These are phyloP conservation scores for Caenorhabditis angaria DNA, from an alignment of 2,888 invertebrate species.

Conservation along the genomic window DNA sequence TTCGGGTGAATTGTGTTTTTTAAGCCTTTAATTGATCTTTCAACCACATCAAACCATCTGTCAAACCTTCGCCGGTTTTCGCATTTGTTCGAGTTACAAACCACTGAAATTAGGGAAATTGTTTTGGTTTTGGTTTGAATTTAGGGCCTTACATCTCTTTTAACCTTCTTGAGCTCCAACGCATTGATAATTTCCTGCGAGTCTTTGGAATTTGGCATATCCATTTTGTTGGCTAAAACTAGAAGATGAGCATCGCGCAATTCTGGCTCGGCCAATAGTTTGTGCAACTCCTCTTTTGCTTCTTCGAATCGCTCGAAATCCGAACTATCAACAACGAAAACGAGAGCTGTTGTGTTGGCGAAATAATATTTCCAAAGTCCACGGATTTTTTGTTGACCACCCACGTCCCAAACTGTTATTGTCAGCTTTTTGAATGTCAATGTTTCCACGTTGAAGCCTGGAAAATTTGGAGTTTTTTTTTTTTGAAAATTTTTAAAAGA, in stretches of 20 bases:
- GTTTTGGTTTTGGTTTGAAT: background rate
- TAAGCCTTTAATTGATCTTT: constrained; percentile 33
- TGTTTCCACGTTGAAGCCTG: constrained; percentile 96
- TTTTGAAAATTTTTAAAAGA: constrained; percentile 3
- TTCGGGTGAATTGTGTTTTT: background rate
- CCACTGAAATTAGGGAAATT: constrained; percentile 23
- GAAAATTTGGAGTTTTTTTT: constrained; percentile 19
- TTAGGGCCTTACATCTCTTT: constrained; percentile 14
- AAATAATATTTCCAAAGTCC: constrained; percentile 98
- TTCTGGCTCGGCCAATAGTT: background rate
- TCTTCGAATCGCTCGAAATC: constrained; percentile 26
- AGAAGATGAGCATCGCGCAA: constrained; percentile 23
- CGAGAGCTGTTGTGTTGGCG: constrained; percentile 75
- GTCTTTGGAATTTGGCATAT: constrained; percentile 27
- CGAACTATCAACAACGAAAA: constrained; percentile 40
- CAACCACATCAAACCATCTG: constrained; percentile 38
- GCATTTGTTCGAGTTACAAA: constrained; percentile 32
- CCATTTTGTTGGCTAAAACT: constrained; percentile 43
- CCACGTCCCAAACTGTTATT: constrained; percentile 99
- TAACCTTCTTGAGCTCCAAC: constrained; percentile 27
- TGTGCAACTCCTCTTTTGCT: constrained; percentile 21
- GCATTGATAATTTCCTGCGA: constrained; percentile 14
- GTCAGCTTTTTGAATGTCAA: constrained; percentile 99
- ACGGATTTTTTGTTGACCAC: constrained; percentile 96
- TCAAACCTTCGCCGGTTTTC: constrained; percentile 31